These are phyloP conservation scores for Disparrhopalites patrizii DNA, from an alignment of 2,888 invertebrate species.

Conservation along the genomic window DNA sequence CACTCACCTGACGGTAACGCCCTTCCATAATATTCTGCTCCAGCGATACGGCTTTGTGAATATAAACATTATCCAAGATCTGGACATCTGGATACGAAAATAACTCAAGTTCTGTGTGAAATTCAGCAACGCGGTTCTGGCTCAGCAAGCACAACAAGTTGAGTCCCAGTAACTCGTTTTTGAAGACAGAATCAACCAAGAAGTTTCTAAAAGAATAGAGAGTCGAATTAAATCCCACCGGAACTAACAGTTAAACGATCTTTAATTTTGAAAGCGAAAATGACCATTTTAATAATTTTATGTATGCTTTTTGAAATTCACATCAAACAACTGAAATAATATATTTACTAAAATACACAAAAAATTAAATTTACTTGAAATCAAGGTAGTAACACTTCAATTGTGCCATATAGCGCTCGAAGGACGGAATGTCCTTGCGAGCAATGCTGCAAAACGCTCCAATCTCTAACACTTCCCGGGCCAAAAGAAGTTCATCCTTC, in stretches of 20 bases:
- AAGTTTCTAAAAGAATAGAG: slow-evolving; percentile 60
- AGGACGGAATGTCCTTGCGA: slow-evolving; percentile 85
- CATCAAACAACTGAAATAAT: not conserved
- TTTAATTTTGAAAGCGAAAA: too few species aligned
- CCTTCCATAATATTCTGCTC: slow-evolving; percentile 99
- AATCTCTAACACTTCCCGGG: slow-evolving; percentile 85
- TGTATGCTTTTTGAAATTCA: too few species aligned
- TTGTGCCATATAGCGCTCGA: slow-evolving; percentile 96
- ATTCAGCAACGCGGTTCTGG: slow-evolving; percentile 95
- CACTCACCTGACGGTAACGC: slow-evolving; percentile 89
- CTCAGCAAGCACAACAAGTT: slow-evolving; percentile 90
- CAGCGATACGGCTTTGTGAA: slow-evolving; percentile 87
- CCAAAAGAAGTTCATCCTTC: slow-evolving; percentile 48
- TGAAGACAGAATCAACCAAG: slow-evolving; percentile 85
- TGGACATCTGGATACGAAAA: slow-evolving; percentile 73
- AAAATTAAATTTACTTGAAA: slow-evolving; percentile 62
- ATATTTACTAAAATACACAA: not conserved
- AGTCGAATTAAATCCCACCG: not conserved
- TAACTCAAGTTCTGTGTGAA: slow-evolving; percentile 94
- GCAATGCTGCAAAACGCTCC: slow-evolving; percentile 89
- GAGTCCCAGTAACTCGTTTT: slow-evolving; percentile 89
- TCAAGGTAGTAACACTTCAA: slow-evolving; percentile 97
- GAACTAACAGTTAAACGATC: too few species aligned
- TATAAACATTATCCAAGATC: slow-evolving; percentile 88
- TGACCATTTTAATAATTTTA: too few species aligned